Evolutionary conservation across 1,140 invertebrate genomes (phyloP).

Genomic region (Diachasma alloeum): DNA sequence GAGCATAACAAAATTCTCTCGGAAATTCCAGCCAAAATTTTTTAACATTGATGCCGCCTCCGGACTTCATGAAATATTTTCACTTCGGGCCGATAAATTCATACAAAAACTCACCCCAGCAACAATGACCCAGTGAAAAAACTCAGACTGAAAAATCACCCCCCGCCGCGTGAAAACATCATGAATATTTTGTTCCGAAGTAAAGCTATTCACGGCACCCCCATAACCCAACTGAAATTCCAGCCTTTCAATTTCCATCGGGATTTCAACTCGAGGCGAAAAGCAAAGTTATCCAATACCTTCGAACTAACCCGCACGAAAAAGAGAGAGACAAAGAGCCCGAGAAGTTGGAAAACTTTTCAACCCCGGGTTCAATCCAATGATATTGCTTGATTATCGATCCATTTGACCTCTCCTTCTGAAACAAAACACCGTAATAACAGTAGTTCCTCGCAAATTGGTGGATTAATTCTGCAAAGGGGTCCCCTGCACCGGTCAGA

Average conservation of each 20-base stretch:
- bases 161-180: not conserved
- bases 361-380: not conserved
- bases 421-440: not conserved
- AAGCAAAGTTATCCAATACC: conserved; percentile 3
- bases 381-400: not conserved
- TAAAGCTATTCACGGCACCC: not conserved
- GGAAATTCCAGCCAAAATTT: no score
- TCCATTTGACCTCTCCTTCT: not conserved
- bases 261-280: not conserved
- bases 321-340: not conserved
- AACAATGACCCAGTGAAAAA: not conserved
- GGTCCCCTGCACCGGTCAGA: not conserved
- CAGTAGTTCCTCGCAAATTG: not conserved
- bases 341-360: not conserved
- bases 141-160: not conserved
- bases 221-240: not conserved
- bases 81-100: no score
- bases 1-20: not conserved
- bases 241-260: not conserved
- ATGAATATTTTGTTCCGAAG: not conserved
- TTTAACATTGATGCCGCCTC: no score
- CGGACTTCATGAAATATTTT: no score
- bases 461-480: not conserved
- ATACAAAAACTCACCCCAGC: not conserved
- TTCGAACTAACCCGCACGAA: not conserved